phyloP scores from a whole-genome alignment of 2,113 vertebrate species.

The Phylloscopus trochilus region DNA sequence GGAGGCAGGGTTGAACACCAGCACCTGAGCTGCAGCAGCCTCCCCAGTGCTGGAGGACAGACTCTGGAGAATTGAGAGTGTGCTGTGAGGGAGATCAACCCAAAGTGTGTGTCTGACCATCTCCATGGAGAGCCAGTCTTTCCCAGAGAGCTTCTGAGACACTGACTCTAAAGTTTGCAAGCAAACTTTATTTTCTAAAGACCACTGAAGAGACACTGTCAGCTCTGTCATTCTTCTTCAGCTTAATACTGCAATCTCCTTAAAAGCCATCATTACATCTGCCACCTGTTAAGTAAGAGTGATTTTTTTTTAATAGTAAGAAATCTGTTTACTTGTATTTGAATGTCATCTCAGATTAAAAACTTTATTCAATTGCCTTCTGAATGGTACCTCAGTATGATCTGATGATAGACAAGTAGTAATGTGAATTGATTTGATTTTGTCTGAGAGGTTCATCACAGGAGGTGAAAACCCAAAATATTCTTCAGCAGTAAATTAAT shows the following conservation, averaged over 20 bases:
- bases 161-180: background rate
- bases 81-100: background rate
- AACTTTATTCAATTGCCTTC: conserved; percentile 38
- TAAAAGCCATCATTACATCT: background rate
- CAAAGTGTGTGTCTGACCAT: background rate
- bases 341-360: conserved; percentile 35
- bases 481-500: conserved; percentile 15
- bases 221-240: background rate
- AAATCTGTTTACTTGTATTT: conserved; percentile 25
- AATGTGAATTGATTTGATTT: conserved; percentile 7
- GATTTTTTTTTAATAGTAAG: background rate
- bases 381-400: background rate
- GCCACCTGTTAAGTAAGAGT: background rate
- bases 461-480: background rate
- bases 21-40: background rate
- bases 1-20: background rate
- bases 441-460: background rate
- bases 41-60: background rate
- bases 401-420: background rate
- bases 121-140: background rate
- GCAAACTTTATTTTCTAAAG: background rate
- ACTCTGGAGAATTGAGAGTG: background rate
- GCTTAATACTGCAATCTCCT: background rate
- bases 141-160: background rate
- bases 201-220: background rate